Evolutionary conservation across 2,888 invertebrate species (phyloP), one percentile per base, ranked within the genome.

Genomic region (Gastrophysa polygoni): DNA sequence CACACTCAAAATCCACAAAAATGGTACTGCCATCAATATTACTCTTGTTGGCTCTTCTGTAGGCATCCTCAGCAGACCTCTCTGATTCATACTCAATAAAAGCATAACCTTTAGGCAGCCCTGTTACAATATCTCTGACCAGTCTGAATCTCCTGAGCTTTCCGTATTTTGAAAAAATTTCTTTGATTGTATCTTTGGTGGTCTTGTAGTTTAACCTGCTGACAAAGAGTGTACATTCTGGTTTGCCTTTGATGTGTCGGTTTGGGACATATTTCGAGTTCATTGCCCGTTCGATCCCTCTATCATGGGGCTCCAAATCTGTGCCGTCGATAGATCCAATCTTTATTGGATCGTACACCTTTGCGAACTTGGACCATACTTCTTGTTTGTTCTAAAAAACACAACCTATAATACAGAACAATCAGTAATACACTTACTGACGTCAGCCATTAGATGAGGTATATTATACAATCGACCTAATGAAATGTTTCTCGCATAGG

Each of bases 321-420:
- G 93, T 94, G 73, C 93, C 91, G 82, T 95, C 95, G 50, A 95
- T 94, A 59, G 94, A 94, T 6, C 93, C 95, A 61, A 91, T 89
- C 82, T 89, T 89, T 56, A 95, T 83, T 0, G 94, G 93, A 79
- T 94, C 88, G 75, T 95, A 95, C 11, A 79, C 77, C 73, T 85
- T 87, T 4, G 87, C 84, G 71, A 83, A 84, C 50, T 85, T 83
- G 21, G 83, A 83, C 87, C 87, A 87, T 46, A 56, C 52, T 58
- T 78, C 77, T 67, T 17, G 20, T 28, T 51, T 58, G 38, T 14
- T 38, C 38, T 38, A 14, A n/a, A 14, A 38, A 24, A 24, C 7
- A 24, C 7, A 7, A 24, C 3, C 24, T 24, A 24, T 24, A 24
- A 24, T 24, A 24, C 7, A 5, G 4, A 24, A 24, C 4, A 24